Evolutionary conservation across 2,113 vertebrate species (phyloP).

Genomic region (Austrofundulus limnaeus): DNA sequence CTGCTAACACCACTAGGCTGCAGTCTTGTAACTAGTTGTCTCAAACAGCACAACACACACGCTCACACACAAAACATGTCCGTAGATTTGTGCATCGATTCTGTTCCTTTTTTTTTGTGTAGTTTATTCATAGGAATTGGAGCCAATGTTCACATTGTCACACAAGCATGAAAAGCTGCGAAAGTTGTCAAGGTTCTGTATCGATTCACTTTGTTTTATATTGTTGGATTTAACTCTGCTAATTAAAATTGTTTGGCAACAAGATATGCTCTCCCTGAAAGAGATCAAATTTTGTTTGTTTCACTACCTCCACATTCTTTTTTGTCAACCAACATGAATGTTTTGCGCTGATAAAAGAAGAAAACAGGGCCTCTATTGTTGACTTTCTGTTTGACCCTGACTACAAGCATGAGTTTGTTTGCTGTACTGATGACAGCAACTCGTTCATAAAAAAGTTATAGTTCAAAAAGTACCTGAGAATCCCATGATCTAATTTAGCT

Average conservation of each 20-base stretch:
- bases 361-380: background rate
- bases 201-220: background rate
- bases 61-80: background rate
- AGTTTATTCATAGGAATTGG: background rate
- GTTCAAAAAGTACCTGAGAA: background rate
- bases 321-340: background rate
- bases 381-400: background rate
- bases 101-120: background rate
- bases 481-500: background rate
- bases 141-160: background rate
- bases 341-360: background rate
- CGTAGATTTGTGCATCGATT: background rate
- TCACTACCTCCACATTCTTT: conserved; percentile 5
- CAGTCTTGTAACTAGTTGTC: conserved; percentile 11
- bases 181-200: conserved; percentile 8
- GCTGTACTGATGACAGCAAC: background rate
- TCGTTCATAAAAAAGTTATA: background rate
- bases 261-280: background rate
- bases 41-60: background rate
- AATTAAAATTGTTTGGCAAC: background rate
- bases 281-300: background rate
- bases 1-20: conserved; percentile 23
- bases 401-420: background rate
- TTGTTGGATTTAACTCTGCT: background rate
- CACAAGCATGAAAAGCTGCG: background rate